Evolutionary conservation across 1,140 invertebrate species (phyloP).

Genomic region (Drosophila ficusphila): DNA sequence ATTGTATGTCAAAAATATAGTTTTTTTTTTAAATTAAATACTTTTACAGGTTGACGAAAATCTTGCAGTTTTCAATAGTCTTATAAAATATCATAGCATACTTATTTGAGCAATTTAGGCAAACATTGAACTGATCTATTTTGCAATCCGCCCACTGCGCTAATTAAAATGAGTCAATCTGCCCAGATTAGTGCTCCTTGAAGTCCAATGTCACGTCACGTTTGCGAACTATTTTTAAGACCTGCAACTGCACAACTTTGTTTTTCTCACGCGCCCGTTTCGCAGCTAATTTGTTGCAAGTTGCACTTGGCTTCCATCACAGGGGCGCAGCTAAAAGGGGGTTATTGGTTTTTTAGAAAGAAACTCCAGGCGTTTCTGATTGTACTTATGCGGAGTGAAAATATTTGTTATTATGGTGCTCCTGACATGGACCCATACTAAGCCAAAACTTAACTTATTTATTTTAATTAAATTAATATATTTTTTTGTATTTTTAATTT

Average conservation of each 20-base stretch:
- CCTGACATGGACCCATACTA: too few relatives aligned
- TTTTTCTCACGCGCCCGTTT: conserved; percentile 79
- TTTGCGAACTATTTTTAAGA: conserved; percentile 42
- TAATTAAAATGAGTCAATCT: conserved; percentile 31
- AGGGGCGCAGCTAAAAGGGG: neutral
- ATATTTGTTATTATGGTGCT: too few relatives aligned
- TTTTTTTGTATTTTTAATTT: too few relatives aligned
- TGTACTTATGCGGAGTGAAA: too few relatives aligned
- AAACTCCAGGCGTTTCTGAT: too few relatives aligned
- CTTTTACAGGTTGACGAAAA: too few relatives aligned
- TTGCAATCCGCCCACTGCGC: conserved; percentile 1
- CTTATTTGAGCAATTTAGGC: conserved; percentile 32
- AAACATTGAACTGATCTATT: neutral
- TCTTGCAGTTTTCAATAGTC: too few relatives aligned
- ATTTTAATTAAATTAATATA: neutral
- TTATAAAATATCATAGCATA: conserved; percentile 53
- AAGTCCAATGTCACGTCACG: conserved; percentile 48
- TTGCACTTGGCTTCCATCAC: conserved; percentile 23
- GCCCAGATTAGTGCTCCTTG: conserved; percentile 22
- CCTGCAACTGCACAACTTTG: conserved; percentile 48
- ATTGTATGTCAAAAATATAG: too few relatives aligned
- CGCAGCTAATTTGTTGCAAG: conserved; percentile 66
- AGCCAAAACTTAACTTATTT: too few relatives aligned
- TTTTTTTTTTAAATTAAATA: too few relatives aligned
- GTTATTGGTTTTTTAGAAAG: neutral